Evolutionary conservation across 1,140 invertebrate species (phyloP).

Genomic region (Augochlora pura): DNA sequence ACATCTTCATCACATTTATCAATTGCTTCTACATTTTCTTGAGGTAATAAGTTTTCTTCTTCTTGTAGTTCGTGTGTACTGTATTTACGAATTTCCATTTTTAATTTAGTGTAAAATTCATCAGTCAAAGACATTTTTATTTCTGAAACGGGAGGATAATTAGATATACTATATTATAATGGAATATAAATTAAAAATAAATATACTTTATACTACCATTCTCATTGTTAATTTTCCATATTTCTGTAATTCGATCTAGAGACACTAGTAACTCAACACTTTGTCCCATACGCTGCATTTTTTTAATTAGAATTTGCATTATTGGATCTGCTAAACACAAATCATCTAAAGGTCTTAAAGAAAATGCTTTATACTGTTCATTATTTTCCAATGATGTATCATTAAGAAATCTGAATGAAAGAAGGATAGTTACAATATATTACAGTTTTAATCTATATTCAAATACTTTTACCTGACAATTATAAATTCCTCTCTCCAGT

Average conservation of each 20-base stretch:
- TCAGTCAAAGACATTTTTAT: slow-evolving; percentile 66
- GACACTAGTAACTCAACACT: slow-evolving; percentile 76
- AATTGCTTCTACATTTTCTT: slow-evolving; percentile 41
- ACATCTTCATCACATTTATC: slow-evolving; percentile 56
- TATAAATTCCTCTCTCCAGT: slow-evolving; percentile 81
- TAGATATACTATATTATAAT: slow-evolving; percentile 29
- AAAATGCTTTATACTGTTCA: slow-evolving; percentile 66
- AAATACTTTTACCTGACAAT: slow-evolving; percentile 73
- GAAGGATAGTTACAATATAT: slow-evolving; percentile 31
- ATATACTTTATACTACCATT: slow-evolving; percentile 16
- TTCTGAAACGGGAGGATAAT: slow-evolving; percentile 56
- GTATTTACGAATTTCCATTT: slow-evolving; percentile 70
- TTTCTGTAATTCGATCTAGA: slow-evolving; percentile 74
- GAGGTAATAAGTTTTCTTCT: slow-evolving; percentile 51
- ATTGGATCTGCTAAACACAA: slow-evolving; percentile 71
- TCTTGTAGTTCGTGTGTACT: slow-evolving; percentile 34
- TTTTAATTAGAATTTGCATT: slow-evolving; percentile 72
- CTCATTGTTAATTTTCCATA: slow-evolving; percentile 66
- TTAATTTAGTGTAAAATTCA: slow-evolving; percentile 70
- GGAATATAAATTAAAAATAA: slow-evolving; percentile 4
- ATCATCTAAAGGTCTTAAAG: slow-evolving; percentile 60
- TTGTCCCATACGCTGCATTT: slow-evolving; percentile 75
- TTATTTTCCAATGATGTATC: slow-evolving; percentile 56
- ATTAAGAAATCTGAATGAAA: slow-evolving; percentile 18
- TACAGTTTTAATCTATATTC: neutral